phyloP scores from a whole-genome alignment of 1,140 invertebrate genomes.

The Asobara japonica region DNA sequence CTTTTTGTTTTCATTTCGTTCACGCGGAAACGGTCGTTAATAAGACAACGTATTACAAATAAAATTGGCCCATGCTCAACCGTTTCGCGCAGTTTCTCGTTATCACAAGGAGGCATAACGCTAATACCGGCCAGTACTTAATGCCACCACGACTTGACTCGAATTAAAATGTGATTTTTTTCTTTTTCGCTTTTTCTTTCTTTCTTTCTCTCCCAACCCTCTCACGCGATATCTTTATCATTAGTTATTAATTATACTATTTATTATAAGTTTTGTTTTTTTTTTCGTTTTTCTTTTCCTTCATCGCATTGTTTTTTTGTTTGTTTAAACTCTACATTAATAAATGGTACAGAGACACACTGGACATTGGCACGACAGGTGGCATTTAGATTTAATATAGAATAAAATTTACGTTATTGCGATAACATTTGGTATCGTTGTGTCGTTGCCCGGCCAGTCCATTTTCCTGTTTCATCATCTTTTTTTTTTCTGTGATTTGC shows the following conservation, averaged over 20 bases:
- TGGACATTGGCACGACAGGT: slow-evolving; percentile 69
- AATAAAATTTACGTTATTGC: slow-evolving; percentile 69
- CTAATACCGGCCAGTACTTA: slow-evolving; percentile 46
- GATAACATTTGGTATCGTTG: slow-evolving; percentile 69
- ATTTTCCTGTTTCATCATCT: slow-evolving; percentile 29
- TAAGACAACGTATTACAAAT: not conserved
- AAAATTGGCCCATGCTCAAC: slow-evolving; percentile 17
- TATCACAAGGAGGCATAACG: slow-evolving; percentile 46
- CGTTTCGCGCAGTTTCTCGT: slow-evolving; percentile 33
- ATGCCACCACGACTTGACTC: slow-evolving; percentile 48
- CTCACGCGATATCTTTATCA: slow-evolving; percentile 20
- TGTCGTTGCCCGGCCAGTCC: slow-evolving; percentile 61
- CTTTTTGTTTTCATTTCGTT: slow-evolving; percentile 27
- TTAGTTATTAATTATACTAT: slow-evolving; percentile 17
- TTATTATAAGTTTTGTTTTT: slow-evolving; percentile 28
- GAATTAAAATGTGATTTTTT: slow-evolving; percentile 40
- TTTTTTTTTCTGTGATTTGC: slow-evolving; percentile 23
- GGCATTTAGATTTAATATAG: slow-evolving; percentile 69
- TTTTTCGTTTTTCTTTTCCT: slow-evolving; percentile 33
- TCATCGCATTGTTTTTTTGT: slow-evolving; percentile 43
- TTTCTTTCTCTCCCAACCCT: not conserved
- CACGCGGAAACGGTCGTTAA: slow-evolving; percentile 22
- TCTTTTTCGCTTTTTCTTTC: slow-evolving; percentile 18
- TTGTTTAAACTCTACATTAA: slow-evolving; percentile 65
- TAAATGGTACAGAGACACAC: slow-evolving; percentile 68